These are phyloP conservation scores for Centruroides sculpturatus DNA, from an alignment of 1,140 invertebrate genomes.

Conservation along the genomic window DNA sequence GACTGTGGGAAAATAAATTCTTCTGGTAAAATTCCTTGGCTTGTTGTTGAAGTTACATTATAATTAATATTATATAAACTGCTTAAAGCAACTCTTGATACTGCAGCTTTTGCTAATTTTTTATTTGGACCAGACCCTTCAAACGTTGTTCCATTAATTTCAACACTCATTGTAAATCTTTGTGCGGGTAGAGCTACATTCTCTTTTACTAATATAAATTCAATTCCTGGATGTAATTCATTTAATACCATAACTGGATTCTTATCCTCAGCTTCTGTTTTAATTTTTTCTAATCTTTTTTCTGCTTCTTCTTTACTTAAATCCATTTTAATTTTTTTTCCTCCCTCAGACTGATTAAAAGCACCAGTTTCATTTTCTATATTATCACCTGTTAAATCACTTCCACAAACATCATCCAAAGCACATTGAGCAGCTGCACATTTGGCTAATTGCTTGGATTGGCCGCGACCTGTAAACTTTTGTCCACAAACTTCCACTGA, in stretches of 20 bases:
- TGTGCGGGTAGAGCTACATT: conserved; percentile 52
- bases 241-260: conserved; percentile 75
- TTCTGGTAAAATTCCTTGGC: background rate
- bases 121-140: conserved; percentile 71
- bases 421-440: conserved; percentile 44
- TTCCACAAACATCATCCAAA: too few relatives aligned
- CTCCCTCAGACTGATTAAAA: too few relatives aligned
- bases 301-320: too few relatives aligned
- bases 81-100: conserved; percentile 61
- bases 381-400: too few relatives aligned
- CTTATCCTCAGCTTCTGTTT: conserved; percentile 38
- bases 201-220: conserved; percentile 57
- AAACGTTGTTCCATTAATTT: conserved; percentile 57
- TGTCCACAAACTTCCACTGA: conserved; percentile 46
- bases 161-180: conserved; percentile 60
- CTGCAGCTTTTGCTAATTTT: conserved; percentile 72
- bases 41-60: background rate
- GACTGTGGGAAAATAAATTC: conserved; percentile 29
- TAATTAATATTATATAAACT: conserved; percentile 40
- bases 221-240: conserved; percentile 64
- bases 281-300: background rate
- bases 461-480: conserved; percentile 18
- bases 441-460: conserved; percentile 65
- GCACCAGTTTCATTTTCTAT: too few relatives aligned
- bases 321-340: too few relatives aligned